phyloP scores from a whole-genome alignment of 2,888 invertebrate species.

The Conistra vaccinii region DNA sequence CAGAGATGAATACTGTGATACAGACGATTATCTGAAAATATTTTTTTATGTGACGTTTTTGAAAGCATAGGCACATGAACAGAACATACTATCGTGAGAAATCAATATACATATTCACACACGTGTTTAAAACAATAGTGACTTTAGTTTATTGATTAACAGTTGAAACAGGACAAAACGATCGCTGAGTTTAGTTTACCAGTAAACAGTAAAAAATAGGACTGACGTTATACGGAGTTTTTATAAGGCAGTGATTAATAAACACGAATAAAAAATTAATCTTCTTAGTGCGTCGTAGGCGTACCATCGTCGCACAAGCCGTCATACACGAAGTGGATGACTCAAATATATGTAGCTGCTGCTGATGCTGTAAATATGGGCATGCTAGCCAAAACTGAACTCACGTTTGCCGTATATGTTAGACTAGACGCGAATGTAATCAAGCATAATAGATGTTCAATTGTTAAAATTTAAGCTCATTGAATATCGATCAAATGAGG shows the following conservation, averaged over 20 bases:
- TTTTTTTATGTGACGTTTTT: background rate
- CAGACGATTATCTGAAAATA: constrained; percentile 27
- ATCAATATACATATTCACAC: background rate
- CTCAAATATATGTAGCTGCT: constrained; percentile 34
- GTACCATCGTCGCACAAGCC: constrained; percentile 35
- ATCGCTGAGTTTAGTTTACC: no score
- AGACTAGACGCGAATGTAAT: constrained; percentile 70
- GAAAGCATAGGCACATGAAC: background rate
- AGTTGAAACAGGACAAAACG: constrained; percentile 1
- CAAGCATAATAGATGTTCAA: constrained; percentile 76
- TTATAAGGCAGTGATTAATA: constrained; percentile 33
- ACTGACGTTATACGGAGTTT: constrained; percentile 9
- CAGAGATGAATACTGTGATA: constrained; percentile 24
- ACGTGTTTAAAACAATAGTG: constrained; percentile 1
- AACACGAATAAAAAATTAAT: constrained; percentile 34
- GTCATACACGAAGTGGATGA: constrained; percentile 54
- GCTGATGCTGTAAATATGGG: constrained; percentile 51
- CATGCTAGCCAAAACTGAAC: constrained; percentile 67
- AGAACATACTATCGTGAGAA: background rate
- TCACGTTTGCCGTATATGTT: constrained; percentile 74
- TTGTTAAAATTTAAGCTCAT: constrained; percentile 79
- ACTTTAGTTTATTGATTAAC: background rate
- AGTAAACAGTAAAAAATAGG: constrained; percentile 15
- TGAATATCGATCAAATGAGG: constrained; percentile 73
- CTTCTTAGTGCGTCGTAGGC: constrained; percentile 6